Conservation (phyloP, 2,888 invertebrate genomes). For the Pachydiplax longipennis region DNA sequence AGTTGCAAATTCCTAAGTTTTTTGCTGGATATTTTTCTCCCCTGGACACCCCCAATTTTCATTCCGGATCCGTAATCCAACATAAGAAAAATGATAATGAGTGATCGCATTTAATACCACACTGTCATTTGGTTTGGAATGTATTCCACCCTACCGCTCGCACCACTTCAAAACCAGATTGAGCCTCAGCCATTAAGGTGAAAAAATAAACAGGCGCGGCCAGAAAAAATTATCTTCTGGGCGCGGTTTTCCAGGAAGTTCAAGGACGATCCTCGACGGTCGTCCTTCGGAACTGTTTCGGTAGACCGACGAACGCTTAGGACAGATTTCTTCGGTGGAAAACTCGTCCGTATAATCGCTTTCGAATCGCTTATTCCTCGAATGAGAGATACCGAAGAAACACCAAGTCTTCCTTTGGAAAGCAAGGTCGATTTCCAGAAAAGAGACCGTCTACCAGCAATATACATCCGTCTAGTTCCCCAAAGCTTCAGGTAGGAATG, state of each 20-base stretch:
- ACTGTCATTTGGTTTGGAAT: too few relatives aligned
- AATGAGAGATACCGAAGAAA: not conserved
- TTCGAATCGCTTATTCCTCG: not conserved
- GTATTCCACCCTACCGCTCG: too few relatives aligned
- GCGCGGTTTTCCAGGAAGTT: not conserved
- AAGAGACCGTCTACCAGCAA: too few relatives aligned
- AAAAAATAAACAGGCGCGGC: not conserved
- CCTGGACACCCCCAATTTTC: too few relatives aligned
- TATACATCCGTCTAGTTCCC: too few relatives aligned
- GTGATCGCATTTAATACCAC: too few relatives aligned
- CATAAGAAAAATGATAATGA: too few relatives aligned
- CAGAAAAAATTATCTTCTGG: not conserved
- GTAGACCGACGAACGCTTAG: not conserved
- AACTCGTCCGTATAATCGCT: not conserved
- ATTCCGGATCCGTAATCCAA: too few relatives aligned
- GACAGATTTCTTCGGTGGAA: not conserved
- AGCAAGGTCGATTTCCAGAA: not conserved
- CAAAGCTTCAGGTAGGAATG: too few relatives aligned
- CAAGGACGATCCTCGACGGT: not conserved
- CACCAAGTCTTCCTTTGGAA: not conserved
- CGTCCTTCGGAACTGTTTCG: not conserved
- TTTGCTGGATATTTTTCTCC: too few relatives aligned
- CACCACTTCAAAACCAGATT: not conserved
- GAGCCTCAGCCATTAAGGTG: not conserved
- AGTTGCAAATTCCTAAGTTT: too few relatives aligned